These are phyloP conservation scores for Uria lomvia DNA, from an alignment of 2,113 vertebrate genomes.

Conservation along the genomic window DNA sequence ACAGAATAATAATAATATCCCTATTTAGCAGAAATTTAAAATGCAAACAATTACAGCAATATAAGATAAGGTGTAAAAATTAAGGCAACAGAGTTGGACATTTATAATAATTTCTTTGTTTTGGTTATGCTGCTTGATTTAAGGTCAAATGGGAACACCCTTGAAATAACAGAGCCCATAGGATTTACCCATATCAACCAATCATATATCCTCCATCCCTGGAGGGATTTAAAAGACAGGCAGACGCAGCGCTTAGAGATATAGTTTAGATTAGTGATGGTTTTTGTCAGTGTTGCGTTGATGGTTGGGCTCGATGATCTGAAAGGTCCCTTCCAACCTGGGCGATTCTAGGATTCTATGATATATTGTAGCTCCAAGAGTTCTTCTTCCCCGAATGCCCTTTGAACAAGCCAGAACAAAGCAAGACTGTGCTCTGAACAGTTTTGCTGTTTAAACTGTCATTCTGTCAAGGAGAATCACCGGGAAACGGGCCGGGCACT, in stretches of 20 bases:
- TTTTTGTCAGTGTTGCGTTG: too few species aligned
- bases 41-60: background rate
- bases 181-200: background rate
- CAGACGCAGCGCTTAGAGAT: too few species aligned
- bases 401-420: background rate
- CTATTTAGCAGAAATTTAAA: background rate
- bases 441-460: background rate
- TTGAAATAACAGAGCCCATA: background rate
- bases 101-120: background rate
- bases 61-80: background rate
- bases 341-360: too few species aligned
- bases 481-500: background rate
- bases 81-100: background rate
- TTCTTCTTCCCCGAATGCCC: background rate
- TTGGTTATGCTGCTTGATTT: background rate
- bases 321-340: too few species aligned
- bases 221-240: too few species aligned
- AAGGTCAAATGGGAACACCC: background rate
- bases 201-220: background rate
- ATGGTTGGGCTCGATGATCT: too few species aligned
- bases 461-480: background rate
- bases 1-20: background rate
- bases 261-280: too few species aligned
- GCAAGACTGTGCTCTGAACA: background rate
- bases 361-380: background rate